phyloP scores from a whole-genome alignment of 2,888 invertebrate species.

The Calliopum simillimum region DNA sequence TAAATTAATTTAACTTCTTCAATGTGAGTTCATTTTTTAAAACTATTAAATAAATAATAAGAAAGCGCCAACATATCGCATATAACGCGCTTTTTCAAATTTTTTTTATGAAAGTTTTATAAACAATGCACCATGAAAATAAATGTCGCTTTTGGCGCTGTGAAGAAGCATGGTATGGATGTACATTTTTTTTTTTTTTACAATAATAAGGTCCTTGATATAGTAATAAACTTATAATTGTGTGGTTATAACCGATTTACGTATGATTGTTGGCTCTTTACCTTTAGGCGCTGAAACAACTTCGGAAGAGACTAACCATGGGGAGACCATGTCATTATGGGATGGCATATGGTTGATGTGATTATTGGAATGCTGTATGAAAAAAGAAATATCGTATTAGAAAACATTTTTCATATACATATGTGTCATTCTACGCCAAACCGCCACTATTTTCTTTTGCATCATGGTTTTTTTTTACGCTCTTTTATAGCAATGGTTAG shows the following conservation, averaged over 20 bases:
- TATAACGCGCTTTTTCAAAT: neutral
- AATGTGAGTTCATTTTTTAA: too few relatives aligned
- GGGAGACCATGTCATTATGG: slow-evolving; percentile 76
- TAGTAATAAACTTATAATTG: slow-evolving; percentile 73
- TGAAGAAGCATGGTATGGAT: neutral
- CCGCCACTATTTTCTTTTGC: too few relatives aligned
- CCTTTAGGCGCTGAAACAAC: slow-evolving; percentile 75
- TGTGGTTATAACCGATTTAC: slow-evolving; percentile 89
- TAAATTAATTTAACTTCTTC: too few relatives aligned
- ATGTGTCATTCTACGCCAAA: too few relatives aligned
- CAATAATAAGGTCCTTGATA: neutral
- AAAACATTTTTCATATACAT: neutral
- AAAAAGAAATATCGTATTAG: slow-evolving; percentile 49
- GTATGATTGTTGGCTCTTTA: slow-evolving; percentile 78
- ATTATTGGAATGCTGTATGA: slow-evolving; percentile 70
- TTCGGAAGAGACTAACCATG: slow-evolving; percentile 85
- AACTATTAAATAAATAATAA: too few relatives aligned
- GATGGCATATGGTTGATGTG: slow-evolving; percentile 68
- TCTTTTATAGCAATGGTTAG: too few relatives aligned
- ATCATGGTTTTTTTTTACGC: too few relatives aligned
- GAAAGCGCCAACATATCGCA: too few relatives aligned
- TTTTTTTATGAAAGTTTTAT: neutral
- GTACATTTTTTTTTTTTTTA: neutral
- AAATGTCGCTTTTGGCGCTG: neutral
- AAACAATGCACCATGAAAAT: neutral